Base-by-base conservation (phyloP, 2,888 invertebrate species). In the Heliconius erato region DNA sequence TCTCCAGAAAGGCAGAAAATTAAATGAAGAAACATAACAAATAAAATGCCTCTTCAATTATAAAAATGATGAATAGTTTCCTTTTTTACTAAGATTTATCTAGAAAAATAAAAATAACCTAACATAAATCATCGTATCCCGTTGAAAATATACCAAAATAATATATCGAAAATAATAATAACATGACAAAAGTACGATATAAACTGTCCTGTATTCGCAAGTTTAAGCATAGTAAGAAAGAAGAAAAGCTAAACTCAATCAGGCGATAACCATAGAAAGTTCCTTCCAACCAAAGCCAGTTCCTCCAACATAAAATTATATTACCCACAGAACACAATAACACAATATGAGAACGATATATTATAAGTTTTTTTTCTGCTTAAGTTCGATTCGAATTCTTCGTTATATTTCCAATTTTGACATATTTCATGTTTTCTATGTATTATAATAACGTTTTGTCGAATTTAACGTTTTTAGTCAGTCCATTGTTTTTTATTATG, bases 341-440 rank as follows among this genome's bases (percentile, higher is more conserved):
- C 69, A 69, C n/a, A 35, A 71, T 69, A 69, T n/a, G 40, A 40
- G 40, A 71, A 71, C 26, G 6, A 71, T 44, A 44, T 71, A 26
- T 71, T 71, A 44, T 14, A 71, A 44, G 44, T 40, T 71, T n/a
- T n/a, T n/a, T 40, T 40, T 71, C 69, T 35, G 69, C 35, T 40
- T 40, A 40, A 9, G 35, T 69, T 12, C 35, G 9, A 40, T 40
- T 40, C 9, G 9, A 40, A 40, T 40, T 40, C 9, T 40, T 40
- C 14, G 23, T 19, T 23, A 71, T 35, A 2, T 35, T 69, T 69
- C 3, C 35, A 12, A 69, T 35, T 71, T 71, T n/a, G 6, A 71
- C 6, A n/a, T 71, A n/a, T 12, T n/a, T 71, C 40, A 44, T n/a
- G 40, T 44, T n/a, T 44, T 44, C 4, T 35, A 2, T 26, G 65